These are phyloP conservation scores for Caenorhabditis sinica DNA, from an alignment of 2,888 invertebrate genomes.

Conservation along the genomic window DNA sequence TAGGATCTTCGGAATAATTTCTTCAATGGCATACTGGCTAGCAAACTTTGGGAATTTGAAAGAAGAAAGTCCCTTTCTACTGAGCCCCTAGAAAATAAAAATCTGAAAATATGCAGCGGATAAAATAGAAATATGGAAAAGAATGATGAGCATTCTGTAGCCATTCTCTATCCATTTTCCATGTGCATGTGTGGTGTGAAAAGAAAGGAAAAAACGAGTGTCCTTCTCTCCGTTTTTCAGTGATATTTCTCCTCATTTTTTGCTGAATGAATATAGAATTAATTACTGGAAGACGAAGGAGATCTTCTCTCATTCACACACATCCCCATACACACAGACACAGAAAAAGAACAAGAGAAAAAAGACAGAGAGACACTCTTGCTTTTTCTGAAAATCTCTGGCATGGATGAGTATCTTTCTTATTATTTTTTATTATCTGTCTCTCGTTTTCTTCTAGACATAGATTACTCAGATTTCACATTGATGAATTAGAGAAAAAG, in stretches of 20 bases:
- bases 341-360: constrained; percentile 16
- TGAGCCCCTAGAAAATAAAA: neutral
- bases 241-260: constrained; percentile 40
- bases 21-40: too few species aligned
- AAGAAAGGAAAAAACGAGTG: constrained; percentile 31
- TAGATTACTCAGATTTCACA: neutral
- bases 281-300: constrained; percentile 53
- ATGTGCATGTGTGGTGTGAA: constrained; percentile 28
- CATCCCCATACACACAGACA: constrained; percentile 3
- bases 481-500: too few species aligned
- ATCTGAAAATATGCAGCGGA: neutral
- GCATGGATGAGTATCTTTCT: constrained; percentile 10
- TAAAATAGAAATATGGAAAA: constrained; percentile 28
- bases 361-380: too few species aligned
- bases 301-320: constrained; percentile 32
- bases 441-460: neutral
- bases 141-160: constrained; percentile 22
- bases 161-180: constrained; percentile 16
- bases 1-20: too few species aligned
- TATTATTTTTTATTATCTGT: neutral
- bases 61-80: neutral
- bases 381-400: constrained; percentile 36
- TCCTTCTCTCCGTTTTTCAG: constrained; percentile 3
- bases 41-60: too few species aligned
- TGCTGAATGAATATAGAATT: constrained; percentile 66